phyloP scores from a whole-genome alignment of 2,797 vertebrate species.

The Sitta carolinensis region DNA sequence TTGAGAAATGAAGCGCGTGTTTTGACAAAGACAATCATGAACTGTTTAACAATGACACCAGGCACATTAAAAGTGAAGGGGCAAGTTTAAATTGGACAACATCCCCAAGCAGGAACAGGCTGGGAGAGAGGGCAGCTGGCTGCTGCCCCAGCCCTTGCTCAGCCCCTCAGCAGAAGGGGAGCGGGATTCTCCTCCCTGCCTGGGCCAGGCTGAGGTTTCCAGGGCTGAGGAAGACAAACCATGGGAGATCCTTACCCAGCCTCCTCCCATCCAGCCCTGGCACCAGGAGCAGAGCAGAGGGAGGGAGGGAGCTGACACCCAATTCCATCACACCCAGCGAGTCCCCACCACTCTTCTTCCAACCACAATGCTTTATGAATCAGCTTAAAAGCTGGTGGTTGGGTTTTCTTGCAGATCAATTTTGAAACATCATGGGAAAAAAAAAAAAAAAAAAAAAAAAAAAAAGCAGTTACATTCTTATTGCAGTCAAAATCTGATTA shows the following conservation, averaged over 20 bases:
- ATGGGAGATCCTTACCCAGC: fast-evolving
- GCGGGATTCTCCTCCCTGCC: neutral
- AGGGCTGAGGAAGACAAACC: neutral
- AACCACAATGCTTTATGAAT: neutral
- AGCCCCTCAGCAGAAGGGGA: fast-evolving
- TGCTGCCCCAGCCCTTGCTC: neutral
- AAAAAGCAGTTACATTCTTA: neutral
- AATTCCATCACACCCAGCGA: neutral
- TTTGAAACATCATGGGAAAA: neutral
- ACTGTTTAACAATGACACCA: neutral
- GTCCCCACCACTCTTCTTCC: neutral
- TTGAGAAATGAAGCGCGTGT: fast-evolving
- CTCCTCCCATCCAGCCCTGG: neutral
- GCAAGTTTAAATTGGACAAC: neutral
- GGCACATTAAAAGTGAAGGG: neutral
- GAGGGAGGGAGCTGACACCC: neutral
- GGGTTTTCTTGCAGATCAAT: neutral
- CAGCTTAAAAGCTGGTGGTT: neutral
- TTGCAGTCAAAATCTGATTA: neutral
- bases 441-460: no score
- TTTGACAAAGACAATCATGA: neutral
- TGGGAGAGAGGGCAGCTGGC: neutral
- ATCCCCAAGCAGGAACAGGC: fast-evolving
- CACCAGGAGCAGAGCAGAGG: neutral
- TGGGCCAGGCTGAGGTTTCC: neutral